phyloP scores from a whole-genome alignment of 2,888 invertebrate species.

The Cynaeus angustus region DNA sequence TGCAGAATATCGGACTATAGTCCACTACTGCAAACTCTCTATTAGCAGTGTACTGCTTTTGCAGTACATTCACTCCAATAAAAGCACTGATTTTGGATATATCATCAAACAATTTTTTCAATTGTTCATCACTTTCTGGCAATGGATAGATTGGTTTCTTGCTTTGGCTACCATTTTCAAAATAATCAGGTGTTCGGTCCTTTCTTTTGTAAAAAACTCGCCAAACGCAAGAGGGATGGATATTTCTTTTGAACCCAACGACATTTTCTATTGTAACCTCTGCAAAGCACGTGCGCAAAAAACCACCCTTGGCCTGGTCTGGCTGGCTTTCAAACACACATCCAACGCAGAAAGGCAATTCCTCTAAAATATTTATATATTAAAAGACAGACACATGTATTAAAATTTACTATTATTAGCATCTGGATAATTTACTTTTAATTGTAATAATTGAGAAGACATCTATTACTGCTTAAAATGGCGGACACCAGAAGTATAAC shows the following conservation, averaged over 20 bases:
- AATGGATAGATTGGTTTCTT: conserved; percentile 2
- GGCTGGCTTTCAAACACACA: conserved; percentile 13
- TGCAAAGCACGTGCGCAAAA: conserved; percentile 14
- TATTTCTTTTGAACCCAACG: conserved; percentile 10
- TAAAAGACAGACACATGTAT: conserved; percentile 36
- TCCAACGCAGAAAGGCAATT: conserved; percentile 17
- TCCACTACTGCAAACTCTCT: conserved; percentile 11
- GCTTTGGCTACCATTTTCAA: conserved; percentile 6
- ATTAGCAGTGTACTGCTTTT: conserved; percentile 10
- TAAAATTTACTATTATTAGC: conserved; percentile 22
- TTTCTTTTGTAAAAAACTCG: conserved; percentile 23
- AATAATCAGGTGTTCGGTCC: conserved; percentile 20
- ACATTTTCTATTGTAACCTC: conserved; percentile 20
- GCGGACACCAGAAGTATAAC: conserved; percentile 3
- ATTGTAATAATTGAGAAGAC: neutral
- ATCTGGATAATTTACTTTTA: conserved; percentile 26
- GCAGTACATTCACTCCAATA: conserved; percentile 13
- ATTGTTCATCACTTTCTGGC: conserved; percentile 17
- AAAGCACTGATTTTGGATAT: conserved; percentile 18
- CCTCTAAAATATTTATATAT: conserved; percentile 37
- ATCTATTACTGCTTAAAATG: conserved; percentile 25
- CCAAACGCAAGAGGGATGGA: conserved; percentile 19
- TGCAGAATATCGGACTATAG: neutral
- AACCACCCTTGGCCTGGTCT: conserved; percentile 19
- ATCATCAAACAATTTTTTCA: conserved; percentile 5